Evolutionary conservation across 2,113 vertebrate species (phyloP), one percentile per base, ranked within the genome.

Genomic region (Puma concolor): DNA sequence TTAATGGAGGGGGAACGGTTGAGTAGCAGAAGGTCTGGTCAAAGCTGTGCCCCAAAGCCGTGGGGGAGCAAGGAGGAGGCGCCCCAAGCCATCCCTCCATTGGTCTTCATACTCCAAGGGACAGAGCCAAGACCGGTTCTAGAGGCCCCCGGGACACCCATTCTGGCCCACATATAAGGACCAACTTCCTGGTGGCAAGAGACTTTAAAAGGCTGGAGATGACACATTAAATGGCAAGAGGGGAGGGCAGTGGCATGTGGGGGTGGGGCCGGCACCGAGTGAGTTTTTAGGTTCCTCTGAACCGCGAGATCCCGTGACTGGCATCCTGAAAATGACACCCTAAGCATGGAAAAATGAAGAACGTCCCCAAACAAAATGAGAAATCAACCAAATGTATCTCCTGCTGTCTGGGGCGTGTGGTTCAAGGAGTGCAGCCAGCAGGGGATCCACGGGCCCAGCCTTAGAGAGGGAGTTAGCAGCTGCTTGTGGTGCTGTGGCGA

Each of bases 291-390:
- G 64, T 72, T 76, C 25, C 54, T 88, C 60, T 2, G 33, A 63
- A 86, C 44, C 19, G 17, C 0, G 1, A 74, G 52, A 64, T 33
- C 41, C 83, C 67, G 63, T 77, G 81, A 71, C 19, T 81, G 87
- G 48, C 92, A 72, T 60, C 79, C 69, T n/a, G 87, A 4, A 81
- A 63, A 54, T n/a, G 94, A 83, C 71, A 94, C 66, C 76, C 11
- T 86, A 72, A 77, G 85, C 29, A 9, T 31, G 80, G 88, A 80
- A 90, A 95, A 88, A 87, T 84, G 95, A 77, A 97, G 94, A 92
- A 36, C 90, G 77, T 84, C 89, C 50, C 50, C 64, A 76, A 84
- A 92, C 95, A 84, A 87, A 96, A 93, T 71, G 97, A 97, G 92
- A 92, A 96, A 92, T 63, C 87, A 90, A 31, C 84, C 85, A 38